These are phyloP conservation scores for Erythrocercus mccallii DNA, from an alignment of 2,113 vertebrate species.

Conservation along the genomic window DNA sequence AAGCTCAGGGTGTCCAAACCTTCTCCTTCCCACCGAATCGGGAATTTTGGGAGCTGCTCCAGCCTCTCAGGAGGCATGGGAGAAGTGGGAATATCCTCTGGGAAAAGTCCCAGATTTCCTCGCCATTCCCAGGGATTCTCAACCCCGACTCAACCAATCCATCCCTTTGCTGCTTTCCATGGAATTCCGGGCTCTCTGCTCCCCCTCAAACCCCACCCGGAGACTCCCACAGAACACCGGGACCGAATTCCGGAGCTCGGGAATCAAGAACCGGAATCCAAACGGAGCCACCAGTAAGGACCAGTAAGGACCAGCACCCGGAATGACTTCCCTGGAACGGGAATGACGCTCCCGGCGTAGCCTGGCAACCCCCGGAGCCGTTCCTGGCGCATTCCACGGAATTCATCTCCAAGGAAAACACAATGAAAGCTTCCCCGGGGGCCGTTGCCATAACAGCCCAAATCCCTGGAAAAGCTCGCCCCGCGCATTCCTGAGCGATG, in stretches of 20 bases:
- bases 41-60: not conserved
- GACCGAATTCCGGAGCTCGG: rapidly evolving
- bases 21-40: rapidly evolving
- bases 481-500: not conserved
- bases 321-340: not conserved
- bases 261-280: not conserved
- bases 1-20: rapidly evolving
- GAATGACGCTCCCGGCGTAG: rapidly evolving
- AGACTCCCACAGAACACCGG: rapidly evolving
- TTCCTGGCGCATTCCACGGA: not conserved
- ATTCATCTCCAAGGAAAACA: not conserved
- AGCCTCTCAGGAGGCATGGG: not conserved
- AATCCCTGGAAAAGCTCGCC: not conserved
- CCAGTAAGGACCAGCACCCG: not conserved
- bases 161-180: not conserved
- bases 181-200: not conserved
- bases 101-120: no score
- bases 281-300: rapidly evolving
- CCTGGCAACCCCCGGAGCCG: not conserved
- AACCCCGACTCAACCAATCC: no score
- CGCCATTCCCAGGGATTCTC: not conserved
- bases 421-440: not conserved
- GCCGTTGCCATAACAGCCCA: slow-evolving; percentile 12
- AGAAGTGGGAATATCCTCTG: not conserved
- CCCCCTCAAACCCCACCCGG: not conserved